A percentile compares a stretch with the other conserved stretches of the same genome.
These are phyloP conservation scores for Smittia sp. DNA, from an alignment of 2,888 invertebrate species.

Conservation along the genomic window DNA sequence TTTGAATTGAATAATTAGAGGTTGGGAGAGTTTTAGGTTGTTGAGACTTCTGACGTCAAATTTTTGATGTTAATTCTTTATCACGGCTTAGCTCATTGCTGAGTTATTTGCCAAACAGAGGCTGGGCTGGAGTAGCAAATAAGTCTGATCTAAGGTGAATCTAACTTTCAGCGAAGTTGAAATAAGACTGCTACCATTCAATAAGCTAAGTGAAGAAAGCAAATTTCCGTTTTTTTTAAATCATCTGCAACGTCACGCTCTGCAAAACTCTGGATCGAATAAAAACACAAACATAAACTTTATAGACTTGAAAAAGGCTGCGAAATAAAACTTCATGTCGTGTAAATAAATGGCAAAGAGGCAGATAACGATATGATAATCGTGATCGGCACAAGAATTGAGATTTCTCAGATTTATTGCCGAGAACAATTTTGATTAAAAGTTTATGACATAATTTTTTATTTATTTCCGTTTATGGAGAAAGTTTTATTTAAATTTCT, in stretches of 20 bases:
- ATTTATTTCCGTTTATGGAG: background rate
- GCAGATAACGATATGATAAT: slow-evolving; percentile 21
- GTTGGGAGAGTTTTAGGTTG: background rate
- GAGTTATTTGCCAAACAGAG: too few relatives aligned
- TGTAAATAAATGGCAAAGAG: background rate
- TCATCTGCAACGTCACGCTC: background rate
- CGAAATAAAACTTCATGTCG: background rate
- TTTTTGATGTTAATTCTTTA: too few relatives aligned
- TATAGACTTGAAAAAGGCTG: too few relatives aligned
- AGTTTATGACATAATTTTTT: slow-evolving; percentile 22
- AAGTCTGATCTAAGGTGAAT: too few relatives aligned
- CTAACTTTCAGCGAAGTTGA: too few relatives aligned
- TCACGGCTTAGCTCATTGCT: too few relatives aligned
- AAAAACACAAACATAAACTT: background rate
- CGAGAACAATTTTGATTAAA: background rate
- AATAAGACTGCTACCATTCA: too few relatives aligned
- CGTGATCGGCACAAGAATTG: background rate
- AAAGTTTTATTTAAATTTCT: slow-evolving; percentile 11
- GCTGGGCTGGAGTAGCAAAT: too few relatives aligned
- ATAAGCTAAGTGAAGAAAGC: too few relatives aligned
- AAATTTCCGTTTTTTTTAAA: too few relatives aligned
- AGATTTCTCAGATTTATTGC: background rate
- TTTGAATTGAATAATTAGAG: background rate
- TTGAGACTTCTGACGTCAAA: too few relatives aligned
- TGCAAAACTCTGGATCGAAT: background rate